Evolutionary conservation across 2,113 vertebrate species (phyloP).

Genomic region (Zosterops borbonicus): DNA sequence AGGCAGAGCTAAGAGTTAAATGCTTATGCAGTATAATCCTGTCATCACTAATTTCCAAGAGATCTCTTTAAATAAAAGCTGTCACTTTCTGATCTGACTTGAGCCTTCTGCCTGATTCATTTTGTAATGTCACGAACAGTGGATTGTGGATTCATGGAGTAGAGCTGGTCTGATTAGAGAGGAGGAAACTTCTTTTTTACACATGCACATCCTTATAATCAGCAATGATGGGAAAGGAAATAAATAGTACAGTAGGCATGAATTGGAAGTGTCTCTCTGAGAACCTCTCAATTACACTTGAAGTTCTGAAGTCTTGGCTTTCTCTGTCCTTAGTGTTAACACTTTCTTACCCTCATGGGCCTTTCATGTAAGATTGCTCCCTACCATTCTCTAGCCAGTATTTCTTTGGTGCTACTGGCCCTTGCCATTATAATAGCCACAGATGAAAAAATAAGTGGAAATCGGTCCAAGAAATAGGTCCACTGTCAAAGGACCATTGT

Average conservation of each 20-base stretch:
- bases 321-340: not conserved
- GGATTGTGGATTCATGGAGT: constrained; percentile 15
- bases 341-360: not conserved
- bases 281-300: constrained; percentile 13
- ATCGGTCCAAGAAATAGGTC: not conserved
- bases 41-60: constrained; percentile 9
- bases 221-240: constrained; percentile 23
- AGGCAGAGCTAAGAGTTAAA: not conserved
- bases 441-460: not conserved
- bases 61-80: constrained; percentile 42
- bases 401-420: not conserved
- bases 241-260: constrained; percentile 19
- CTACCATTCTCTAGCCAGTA: not conserved
- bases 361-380: not conserved
- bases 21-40: not conserved
- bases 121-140: constrained; percentile 27
- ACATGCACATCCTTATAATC: constrained; percentile 23
- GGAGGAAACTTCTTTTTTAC: constrained; percentile 9
- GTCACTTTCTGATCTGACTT: constrained; percentile 33
- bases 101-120: constrained; percentile 37
- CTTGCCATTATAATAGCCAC: not conserved
- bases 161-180: constrained; percentile 37
- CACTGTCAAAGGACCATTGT: not conserved
- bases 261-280: constrained; percentile 34
- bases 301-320: not conserved